Conservation (phyloP, 2,797 vertebrate species). For the Peromyscus nudipes region DNA sequence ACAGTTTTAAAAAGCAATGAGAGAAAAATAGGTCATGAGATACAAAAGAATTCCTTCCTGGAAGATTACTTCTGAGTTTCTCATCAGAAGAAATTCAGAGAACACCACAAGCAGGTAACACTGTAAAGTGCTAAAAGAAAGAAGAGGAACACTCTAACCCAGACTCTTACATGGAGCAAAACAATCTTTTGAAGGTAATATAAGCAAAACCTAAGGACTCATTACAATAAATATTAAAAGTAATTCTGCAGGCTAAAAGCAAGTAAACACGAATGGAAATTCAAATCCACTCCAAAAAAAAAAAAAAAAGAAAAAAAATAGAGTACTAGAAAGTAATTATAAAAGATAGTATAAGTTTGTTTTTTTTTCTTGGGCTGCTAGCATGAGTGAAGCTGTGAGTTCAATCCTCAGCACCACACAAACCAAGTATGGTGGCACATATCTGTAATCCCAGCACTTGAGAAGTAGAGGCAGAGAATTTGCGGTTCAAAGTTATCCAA, state of each 20-base stretch:
- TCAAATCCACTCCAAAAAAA: background rate
- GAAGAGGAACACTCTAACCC: background rate
- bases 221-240: background rate
- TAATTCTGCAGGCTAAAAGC: background rate
- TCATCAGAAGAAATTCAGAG: background rate
- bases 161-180: background rate
- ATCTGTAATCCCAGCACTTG: background rate
- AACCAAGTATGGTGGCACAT: background rate
- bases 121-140: background rate
- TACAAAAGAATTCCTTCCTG: background rate
- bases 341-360: background rate
- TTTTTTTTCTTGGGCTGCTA: background rate
- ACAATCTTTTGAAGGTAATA: conserved; percentile 26
- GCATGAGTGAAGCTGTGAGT: background rate
- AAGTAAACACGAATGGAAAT: background rate
- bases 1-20: background rate
- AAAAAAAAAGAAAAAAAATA: too few species aligned
- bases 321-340: background rate
- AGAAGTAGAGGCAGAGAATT: background rate
- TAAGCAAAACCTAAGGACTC: background rate
- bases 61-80: background rate
- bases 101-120: background rate
- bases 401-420: background rate
- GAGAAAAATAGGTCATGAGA: background rate
- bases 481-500: background rate